Evolutionary conservation across 1,140 invertebrate species (phyloP), one percentile per base, ranked within the genome.

Genomic region (Harpegnathos saltator): DNA sequence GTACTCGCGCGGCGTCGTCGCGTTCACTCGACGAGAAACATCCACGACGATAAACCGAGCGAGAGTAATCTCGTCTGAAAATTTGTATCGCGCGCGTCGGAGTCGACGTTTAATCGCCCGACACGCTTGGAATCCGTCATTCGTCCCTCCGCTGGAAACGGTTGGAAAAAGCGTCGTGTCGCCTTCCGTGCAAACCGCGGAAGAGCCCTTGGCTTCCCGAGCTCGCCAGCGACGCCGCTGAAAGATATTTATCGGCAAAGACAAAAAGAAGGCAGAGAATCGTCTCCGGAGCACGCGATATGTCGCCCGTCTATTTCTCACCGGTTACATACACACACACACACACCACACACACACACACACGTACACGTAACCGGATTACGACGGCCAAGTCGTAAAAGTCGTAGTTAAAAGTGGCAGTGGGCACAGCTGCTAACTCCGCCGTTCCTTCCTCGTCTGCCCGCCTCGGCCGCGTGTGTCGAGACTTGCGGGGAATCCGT

Each of bases 371-470:
- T 80, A 80, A 71, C 33, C 33, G 52, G 63, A 80, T 80, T 80
- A 71, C 54, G 22, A 56, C 19, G 33, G 26, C 52, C 52, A 71
- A 71, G 75, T 71, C n/a, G n/a, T 80, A 80, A 69, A 80, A 80
- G 52, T 80, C 14, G 65, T 33, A 26, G 52, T 71, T 80, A 80
- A 69, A 80, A 80, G 52, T 80, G n/a, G 65, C 22, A 26, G 52
- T 0, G 38, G 44, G 65, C 65, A n/a, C 65, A 80, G 75, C 75
- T 78, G 75, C 26, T 48, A 56, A 50, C 44, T 26, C 19, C 74
- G 22, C 22, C 33, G 65, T 58, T 26, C 65, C 0, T 48, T 71
- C 58, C 52, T 48, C 29, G 29, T 33, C 22, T 44, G 29, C 17
- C 52, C 59, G 26, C 17, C 24, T 44, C 19, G 17, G 19, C 22